Percentiles rank a stretch among this genome's conserved stretches.
These are phyloP conservation scores for Pao palembangensis DNA, from an alignment of 2,113 vertebrate species.

Conservation along the genomic window DNA sequence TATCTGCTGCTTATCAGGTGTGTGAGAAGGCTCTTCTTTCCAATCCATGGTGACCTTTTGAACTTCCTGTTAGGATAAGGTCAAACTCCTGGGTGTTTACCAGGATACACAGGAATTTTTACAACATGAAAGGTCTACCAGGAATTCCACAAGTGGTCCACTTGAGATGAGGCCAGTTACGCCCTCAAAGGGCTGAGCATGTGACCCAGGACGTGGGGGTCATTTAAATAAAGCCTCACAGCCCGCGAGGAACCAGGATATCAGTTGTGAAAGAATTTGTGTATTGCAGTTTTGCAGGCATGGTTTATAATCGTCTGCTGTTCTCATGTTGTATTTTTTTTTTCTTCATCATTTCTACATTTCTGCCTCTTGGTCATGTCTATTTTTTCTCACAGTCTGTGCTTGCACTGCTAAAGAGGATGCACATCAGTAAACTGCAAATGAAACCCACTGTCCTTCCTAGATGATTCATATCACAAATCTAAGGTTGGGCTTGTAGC, in stretches of 20 bases:
- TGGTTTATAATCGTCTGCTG: not conserved
- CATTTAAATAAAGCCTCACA: slow-evolving; percentile 52
- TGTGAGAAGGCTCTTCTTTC: slow-evolving; percentile 15
- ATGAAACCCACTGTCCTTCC: too few relatives aligned
- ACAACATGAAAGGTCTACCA: slow-evolving; percentile 53
- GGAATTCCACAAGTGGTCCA: slow-evolving; percentile 56
- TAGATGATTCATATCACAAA: too few relatives aligned
- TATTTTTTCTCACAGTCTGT: too few relatives aligned
- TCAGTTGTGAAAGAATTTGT: slow-evolving; percentile 19
- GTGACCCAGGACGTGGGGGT: slow-evolving; percentile 46
- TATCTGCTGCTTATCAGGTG: slow-evolving; percentile 57
- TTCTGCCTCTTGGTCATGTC: too few relatives aligned
- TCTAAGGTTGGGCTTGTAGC: too few relatives aligned
- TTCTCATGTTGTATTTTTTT: not conserved
- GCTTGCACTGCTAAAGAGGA: too few relatives aligned
- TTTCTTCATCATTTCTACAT: not conserved
- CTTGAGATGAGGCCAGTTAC: slow-evolving; percentile 43
- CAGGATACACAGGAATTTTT: slow-evolving; percentile 63
- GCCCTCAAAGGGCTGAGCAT: slow-evolving; percentile 23
- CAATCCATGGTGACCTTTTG: slow-evolving; percentile 57
- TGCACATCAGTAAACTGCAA: too few relatives aligned
- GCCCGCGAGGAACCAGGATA: slow-evolving; percentile 19
- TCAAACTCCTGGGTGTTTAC: slow-evolving; percentile 44
- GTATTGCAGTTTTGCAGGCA: not conserved
- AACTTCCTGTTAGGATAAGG: slow-evolving; percentile 58